These are phyloP conservation scores for Celastrina argiolus DNA, from an alignment of 2,888 invertebrate species.

Conservation along the genomic window DNA sequence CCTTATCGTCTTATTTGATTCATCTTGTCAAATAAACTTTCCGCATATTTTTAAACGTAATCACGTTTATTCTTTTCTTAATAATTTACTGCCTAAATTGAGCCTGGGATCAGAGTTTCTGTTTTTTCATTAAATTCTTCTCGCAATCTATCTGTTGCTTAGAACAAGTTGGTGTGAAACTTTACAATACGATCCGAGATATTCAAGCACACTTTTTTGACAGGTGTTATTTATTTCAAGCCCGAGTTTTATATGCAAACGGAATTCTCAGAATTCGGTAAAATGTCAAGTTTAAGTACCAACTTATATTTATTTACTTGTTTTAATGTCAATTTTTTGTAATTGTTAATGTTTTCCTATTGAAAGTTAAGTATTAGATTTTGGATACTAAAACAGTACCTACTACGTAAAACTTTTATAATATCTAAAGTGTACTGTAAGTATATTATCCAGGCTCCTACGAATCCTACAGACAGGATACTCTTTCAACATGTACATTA, in stretches of 20 bases:
- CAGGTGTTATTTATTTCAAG: constrained; percentile 33
- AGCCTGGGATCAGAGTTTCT: constrained; percentile 52
- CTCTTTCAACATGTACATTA: too few relatives aligned
- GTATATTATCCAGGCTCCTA: too few relatives aligned
- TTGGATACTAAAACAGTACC: too few relatives aligned
- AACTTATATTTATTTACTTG: constrained; percentile 29
- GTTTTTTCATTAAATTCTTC: constrained; percentile 48
- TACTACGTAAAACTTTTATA: too few relatives aligned
- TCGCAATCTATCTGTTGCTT: constrained; percentile 39
- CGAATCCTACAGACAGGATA: too few relatives aligned
- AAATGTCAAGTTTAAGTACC: constrained; percentile 27
- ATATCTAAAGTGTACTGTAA: too few relatives aligned
- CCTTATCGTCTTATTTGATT: not conserved
- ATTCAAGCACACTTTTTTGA: constrained; percentile 30
- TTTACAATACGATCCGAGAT: constrained; percentile 27
- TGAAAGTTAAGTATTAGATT: too few relatives aligned
- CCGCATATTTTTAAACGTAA: not conserved
- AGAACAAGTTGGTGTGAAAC: constrained; percentile 33
- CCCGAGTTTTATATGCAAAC: constrained; percentile 27
- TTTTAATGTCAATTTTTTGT: not conserved
- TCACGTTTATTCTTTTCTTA: constrained; percentile 26
- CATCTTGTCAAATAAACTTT: constrained; percentile 2
- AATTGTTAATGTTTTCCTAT: too few relatives aligned
- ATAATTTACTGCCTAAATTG: constrained; percentile 65
- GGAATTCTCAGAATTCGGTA: constrained; percentile 28